Evolutionary conservation across 2,113 vertebrate species (phyloP).

Genomic region (Leptocoma aspasia): DNA sequence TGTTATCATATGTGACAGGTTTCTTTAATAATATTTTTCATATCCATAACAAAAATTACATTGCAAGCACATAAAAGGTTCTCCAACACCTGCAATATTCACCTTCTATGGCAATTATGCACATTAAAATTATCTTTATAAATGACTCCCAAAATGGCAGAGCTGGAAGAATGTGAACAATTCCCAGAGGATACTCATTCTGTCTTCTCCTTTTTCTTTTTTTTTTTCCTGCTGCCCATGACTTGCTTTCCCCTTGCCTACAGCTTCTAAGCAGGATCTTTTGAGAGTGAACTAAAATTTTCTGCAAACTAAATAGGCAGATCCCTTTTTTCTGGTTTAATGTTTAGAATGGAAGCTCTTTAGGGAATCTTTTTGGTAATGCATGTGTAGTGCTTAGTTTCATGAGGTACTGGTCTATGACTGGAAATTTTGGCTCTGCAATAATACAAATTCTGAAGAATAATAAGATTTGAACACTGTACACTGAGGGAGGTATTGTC

Average conservation of each 20-base stretch:
- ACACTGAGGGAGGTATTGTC: background rate
- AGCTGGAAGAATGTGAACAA: background rate
- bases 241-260: background rate
- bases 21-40: background rate
- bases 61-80: background rate
- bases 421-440: background rate
- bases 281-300: background rate
- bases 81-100: background rate
- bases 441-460: background rate
- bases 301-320: background rate
- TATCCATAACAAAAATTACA: background rate
- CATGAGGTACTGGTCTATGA: background rate
- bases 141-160: background rate
- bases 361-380: background rate
- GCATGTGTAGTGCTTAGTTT: background rate
- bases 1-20: background rate
- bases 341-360: background rate
- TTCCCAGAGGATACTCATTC: background rate
- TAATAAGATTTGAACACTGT: background rate
- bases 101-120: background rate
- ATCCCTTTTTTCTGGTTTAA: background rate
- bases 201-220: background rate
- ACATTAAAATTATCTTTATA: background rate
- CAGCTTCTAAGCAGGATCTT: background rate
- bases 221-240: background rate